A percentile compares a stretch with the other conserved stretches of the same genome.
Conservation (phyloP, 2,797 vertebrate species). For the Emys orbicularis region DNA sequence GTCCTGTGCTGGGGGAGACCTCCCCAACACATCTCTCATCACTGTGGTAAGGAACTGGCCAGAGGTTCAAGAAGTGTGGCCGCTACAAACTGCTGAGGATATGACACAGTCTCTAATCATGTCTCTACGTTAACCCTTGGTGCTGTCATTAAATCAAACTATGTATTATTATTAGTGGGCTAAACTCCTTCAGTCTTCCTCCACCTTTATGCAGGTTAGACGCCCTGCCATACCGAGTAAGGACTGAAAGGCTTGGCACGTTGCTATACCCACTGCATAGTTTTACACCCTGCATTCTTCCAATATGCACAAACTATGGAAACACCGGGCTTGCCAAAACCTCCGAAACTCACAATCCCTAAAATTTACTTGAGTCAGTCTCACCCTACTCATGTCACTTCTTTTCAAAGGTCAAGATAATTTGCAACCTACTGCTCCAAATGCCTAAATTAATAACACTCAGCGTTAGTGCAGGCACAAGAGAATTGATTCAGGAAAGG, state of each 20-base stretch:
- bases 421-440: neutral
- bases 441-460: neutral
- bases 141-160: neutral
- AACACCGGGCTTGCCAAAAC: neutral
- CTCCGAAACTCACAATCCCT: neutral
- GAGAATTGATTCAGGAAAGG: neutral
- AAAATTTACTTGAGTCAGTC: neutral
- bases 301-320: neutral
- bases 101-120: neutral
- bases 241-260: neutral
- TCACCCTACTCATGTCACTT: neutral
- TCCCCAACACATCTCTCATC: neutral
- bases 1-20: neutral
- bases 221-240: too few species aligned
- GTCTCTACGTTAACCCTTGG: too few species aligned
- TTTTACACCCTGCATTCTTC: neutral
- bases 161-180: neutral
- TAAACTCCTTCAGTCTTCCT: neutral
- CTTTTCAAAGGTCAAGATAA: neutral
- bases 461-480: neutral
- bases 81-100: too few species aligned
- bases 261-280: neutral
- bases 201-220: neutral
- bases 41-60: neutral
- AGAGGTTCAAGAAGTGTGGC: neutral